Evolutionary conservation across 1,140 invertebrate genomes (phyloP), one percentile per base, ranked within the genome.

Genomic region (Catajapyx aquilonaris): DNA sequence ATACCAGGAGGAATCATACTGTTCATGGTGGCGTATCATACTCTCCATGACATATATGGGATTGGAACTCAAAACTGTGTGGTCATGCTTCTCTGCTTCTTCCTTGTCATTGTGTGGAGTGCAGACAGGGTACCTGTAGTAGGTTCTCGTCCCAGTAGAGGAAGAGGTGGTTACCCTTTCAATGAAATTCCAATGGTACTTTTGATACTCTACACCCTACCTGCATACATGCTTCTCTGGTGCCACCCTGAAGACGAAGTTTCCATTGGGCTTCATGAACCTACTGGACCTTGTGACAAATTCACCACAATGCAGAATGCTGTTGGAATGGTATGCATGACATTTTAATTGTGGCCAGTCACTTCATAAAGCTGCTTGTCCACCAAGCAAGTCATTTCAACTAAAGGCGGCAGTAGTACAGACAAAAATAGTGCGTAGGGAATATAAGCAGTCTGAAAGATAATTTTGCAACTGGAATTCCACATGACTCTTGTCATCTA

Each of bases 181-280:
- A 50, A 49, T 30, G 49, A 51, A 41, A 39, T 46, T 9, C 43
- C 45, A 5, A 15, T 52, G 9, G 41, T 32, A 15, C 45, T 61
- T 0, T 30, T 60, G 10, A 13, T 69, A 2, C 62, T 68, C 42
- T 69, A 64, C 43, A 44, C 53, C 0, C 30, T 68, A 62, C 44
- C 41, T 66, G 35, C 47, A 57, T 20, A 54, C 66, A 35, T 59
- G 58, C 20, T 30, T n/a, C n/a, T 77, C 3, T 68, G 69, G 46
- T 67, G 68, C 20, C 55, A 73, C 48, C 76, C 78, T 3, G 68
- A 75, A 46, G 58, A 66, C 30, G 73, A 79, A 49, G 50, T 72
- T 35, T 69, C 76, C 1, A 61, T 65, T 7, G 81, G 81, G 4
- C 51, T 76, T 3, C 78, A 80, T 51, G 73, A 85, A 56, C 68